phyloP scores from a whole-genome alignment of 2,113 vertebrate species.

The Ursus arctos region DNA sequence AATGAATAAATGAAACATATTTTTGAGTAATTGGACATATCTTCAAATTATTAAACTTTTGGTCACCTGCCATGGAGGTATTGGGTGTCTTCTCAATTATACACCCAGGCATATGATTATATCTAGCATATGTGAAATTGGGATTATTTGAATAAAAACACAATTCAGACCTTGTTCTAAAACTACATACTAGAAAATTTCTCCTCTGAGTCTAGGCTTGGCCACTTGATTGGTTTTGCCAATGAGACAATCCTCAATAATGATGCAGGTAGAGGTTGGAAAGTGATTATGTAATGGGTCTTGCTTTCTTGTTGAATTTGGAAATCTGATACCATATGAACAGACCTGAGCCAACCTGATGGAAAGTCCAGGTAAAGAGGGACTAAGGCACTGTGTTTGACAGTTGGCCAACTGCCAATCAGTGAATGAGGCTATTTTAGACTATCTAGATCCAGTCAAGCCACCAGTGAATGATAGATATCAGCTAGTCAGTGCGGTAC shows the following conservation, averaged over 20 bases:
- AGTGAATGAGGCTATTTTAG: background rate
- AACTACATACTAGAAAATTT: background rate
- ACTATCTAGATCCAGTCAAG: background rate
- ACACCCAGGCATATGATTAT: background rate
- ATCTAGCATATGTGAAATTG: background rate
- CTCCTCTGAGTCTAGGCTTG: background rate
- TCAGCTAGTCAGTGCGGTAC: background rate
- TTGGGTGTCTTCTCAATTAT: background rate
- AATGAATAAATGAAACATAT: background rate
- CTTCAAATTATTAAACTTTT: background rate
- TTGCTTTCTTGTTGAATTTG: background rate
- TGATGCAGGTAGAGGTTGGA: background rate
- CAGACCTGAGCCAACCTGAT: background rate
- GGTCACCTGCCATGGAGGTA: background rate
- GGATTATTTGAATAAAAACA: slow-evolving; percentile 18
- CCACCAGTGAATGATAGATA: background rate
- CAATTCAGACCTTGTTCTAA: background rate
- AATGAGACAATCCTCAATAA: background rate
- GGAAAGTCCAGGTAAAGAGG: background rate
- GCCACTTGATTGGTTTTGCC: background rate
- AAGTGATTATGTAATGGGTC: background rate
- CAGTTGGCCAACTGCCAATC: background rate
- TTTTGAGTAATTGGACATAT: background rate
- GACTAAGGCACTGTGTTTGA: background rate
- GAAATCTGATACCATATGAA: background rate